A percentile compares a stretch with the other conserved stretches of the same genome.
phyloP scores from a whole-genome alignment of 35 echinoderm and acorn worm genomes.

The Stichopus chloronotus region DNA sequence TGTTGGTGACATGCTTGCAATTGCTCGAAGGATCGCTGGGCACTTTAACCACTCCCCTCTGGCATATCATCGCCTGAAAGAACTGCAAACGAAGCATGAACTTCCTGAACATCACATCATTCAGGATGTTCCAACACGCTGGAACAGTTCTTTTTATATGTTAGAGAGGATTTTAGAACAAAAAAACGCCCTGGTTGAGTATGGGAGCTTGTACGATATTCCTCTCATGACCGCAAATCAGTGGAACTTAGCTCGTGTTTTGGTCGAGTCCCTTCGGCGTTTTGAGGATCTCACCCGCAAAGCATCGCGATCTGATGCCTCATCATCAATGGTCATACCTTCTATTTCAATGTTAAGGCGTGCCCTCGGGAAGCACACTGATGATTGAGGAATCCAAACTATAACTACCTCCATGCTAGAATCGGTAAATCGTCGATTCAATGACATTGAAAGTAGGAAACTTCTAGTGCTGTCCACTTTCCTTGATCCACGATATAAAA shows the following conservation, averaged over 20 bases:
- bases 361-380: no score
- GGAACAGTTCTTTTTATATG: slow-evolving; percentile 32
- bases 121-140: neutral
- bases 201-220: no score
- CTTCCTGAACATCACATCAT: slow-evolving; percentile 9
- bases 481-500: no score
- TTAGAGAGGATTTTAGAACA: neutral
- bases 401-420: no score
- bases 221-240: slow-evolving; percentile 13
- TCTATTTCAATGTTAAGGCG: no score
- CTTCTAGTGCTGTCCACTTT: no score
- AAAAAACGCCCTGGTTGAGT: neutral
- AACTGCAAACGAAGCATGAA: no score
- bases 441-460: neutral
- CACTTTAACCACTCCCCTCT: no score
- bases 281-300: neutral
- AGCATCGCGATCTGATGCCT: neutral
- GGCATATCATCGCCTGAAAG: no score
- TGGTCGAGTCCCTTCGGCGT: neutral
- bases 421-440: no score
- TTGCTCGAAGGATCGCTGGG: no score
- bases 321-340: neutral
- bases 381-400: no score
- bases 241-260: neutral
- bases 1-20: slow-evolving; percentile 27